Conservation (phyloP, 2,888 invertebrate genomes). For the Pandemis cinnamomeana region DNA sequence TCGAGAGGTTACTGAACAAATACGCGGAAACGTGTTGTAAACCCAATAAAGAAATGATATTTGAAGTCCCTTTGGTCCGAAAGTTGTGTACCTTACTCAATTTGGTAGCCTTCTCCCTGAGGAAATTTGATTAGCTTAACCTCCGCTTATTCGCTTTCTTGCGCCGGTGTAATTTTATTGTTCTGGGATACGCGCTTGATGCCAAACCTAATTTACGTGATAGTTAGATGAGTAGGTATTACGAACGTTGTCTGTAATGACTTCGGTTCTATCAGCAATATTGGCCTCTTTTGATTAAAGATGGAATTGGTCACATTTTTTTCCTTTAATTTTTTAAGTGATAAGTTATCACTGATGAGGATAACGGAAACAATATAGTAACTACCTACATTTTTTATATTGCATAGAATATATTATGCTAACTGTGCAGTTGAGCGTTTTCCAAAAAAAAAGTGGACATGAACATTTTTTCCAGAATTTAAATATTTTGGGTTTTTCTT, state of each 20-base stretch:
- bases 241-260: constrained; percentile 1
- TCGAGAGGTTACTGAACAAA: constrained; percentile 10
- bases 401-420: no score
- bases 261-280: neutral
- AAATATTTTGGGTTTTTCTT: no score
- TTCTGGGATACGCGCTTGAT: constrained; percentile 33
- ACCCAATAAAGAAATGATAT: constrained; percentile 38
- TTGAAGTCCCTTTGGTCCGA: constrained; percentile 29
- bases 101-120: constrained; percentile 34
- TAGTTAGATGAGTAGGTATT: constrained; percentile 14
- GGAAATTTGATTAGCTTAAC: constrained; percentile 38
- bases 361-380: no score
- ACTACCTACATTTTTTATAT: no score
- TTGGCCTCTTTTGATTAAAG: neutral
- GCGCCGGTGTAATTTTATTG: constrained; percentile 36
- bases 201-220: constrained; percentile 31
- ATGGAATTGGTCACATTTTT: neutral
- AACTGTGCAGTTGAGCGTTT: no score
- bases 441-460: no score
- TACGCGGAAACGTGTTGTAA: constrained; percentile 30
- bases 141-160: constrained; percentile 39
- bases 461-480: no score
- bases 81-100: constrained; percentile 36
- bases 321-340: no score
- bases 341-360: no score